Conservation (phyloP, 2,888 invertebrate species). For the Drosophila fungiperda region DNA sequence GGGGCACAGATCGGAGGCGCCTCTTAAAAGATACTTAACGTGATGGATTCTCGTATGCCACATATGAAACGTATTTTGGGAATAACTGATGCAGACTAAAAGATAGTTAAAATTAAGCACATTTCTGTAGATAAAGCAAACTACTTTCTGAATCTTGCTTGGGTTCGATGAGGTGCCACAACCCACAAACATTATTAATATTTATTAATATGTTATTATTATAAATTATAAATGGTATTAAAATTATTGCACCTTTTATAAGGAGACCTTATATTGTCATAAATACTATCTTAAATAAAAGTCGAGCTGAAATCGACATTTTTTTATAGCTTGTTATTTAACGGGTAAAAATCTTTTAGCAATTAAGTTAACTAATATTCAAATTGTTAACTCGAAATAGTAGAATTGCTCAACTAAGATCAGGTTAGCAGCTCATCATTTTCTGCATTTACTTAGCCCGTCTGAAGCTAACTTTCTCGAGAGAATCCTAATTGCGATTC, state of each 20-base stretch:
- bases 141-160: background rate
- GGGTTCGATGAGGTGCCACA: background rate
- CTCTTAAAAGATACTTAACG: conserved; percentile 6
- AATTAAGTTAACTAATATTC: background rate
- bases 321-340: background rate
- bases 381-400: background rate
- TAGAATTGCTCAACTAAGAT: background rate
- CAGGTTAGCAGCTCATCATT: background rate
- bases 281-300: background rate
- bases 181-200: background rate
- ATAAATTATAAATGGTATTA: background rate
- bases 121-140: background rate
- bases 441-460: background rate
- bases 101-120: background rate
- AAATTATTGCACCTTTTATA: background rate
- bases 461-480: background rate
- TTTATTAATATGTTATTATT: too few species aligned
- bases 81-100: background rate
- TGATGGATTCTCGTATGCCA: background rate
- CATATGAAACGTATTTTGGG: background rate
- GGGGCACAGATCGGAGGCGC: background rate
- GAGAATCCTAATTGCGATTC: background rate
- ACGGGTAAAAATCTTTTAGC: background rate
- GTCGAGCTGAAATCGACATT: background rate
- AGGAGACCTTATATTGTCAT: background rate